phyloP scores from a whole-genome alignment of 2,113 vertebrate genomes.

The Phyllostomus hastatus region DNA sequence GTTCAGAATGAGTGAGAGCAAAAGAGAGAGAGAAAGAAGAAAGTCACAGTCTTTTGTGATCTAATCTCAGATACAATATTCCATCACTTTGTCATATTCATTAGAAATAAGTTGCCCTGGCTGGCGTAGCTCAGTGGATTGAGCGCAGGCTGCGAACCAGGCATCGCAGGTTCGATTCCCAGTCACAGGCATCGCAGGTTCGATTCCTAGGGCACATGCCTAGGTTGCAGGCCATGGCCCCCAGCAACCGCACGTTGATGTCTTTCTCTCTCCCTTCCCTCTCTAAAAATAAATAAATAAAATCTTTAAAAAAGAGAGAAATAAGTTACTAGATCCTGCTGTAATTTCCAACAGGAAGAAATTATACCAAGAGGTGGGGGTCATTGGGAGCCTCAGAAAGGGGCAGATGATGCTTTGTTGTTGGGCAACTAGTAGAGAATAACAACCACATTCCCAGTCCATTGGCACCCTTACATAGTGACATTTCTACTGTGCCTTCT shows the following conservation, averaged over 20 bases:
- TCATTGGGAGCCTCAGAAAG: constrained; percentile 15
- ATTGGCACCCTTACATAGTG: constrained; percentile 50
- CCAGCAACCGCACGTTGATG: no score
- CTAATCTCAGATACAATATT: neutral
- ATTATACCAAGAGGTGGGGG: neutral
- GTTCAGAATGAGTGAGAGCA: neutral
- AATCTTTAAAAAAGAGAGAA: neutral
- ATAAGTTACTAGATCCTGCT: neutral
- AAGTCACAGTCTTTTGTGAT: neutral
- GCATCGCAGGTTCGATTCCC: no score
- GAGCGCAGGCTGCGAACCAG: no score
- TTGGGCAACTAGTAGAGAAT: constrained; percentile 42
- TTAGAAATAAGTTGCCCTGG: neutral
- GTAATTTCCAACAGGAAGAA: neutral
- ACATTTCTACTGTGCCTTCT: constrained; percentile 60
- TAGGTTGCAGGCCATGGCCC: no score
- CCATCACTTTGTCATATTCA: neutral
- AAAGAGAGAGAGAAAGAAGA: neutral
- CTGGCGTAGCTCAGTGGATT: no score
- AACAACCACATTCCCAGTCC: constrained; percentile 57
- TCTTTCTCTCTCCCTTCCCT: no score
- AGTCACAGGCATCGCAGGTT: no score
- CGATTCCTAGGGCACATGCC: no score
- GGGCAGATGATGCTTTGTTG: constrained; percentile 32
- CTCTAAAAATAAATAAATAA: no score